Evolutionary conservation across 2,888 invertebrate species (phyloP).

Genomic region (Harpalus rubripes): DNA sequence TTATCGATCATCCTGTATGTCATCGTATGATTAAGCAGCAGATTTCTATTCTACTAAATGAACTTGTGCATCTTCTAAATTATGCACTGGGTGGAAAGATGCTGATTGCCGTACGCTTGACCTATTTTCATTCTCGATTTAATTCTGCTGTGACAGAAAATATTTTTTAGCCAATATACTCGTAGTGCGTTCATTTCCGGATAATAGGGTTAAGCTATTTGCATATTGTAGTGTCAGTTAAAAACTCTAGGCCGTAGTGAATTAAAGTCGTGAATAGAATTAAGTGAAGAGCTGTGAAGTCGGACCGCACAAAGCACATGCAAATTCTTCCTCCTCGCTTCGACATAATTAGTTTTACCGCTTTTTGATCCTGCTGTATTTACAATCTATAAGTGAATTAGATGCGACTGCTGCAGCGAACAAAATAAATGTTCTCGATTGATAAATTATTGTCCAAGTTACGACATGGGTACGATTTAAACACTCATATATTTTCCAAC

Average conservation of each 20-base stretch:
- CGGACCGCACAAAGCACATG: conserved; percentile 30
- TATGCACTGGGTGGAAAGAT: conserved; percentile 35
- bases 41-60: conserved; percentile 25
- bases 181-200: not conserved
- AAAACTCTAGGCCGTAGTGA: conserved; percentile 12
- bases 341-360: conserved; percentile 19
- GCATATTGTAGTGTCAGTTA: conserved; percentile 24
- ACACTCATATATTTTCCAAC: conserved; percentile 31
- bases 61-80: conserved; percentile 29
- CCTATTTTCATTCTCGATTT: conserved; percentile 15
- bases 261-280: conserved; percentile 33
- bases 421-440: conserved; percentile 11
- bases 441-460: conserved; percentile 29
- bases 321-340: conserved; percentile 12
- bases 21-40: not conserved
- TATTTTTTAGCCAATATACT: not conserved
- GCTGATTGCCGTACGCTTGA: not conserved
- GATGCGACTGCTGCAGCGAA: not conserved
- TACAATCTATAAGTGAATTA: not conserved
- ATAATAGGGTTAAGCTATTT: conserved; percentile 33
- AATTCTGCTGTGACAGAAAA: not conserved
- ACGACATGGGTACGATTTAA: conserved; percentile 23
- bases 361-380: not conserved
- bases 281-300: conserved; percentile 19
- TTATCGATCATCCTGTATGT: not conserved